Evolutionary conservation across 2,888 invertebrate species (phyloP).

Genomic region (Hirtodrosophila duncani): DNA sequence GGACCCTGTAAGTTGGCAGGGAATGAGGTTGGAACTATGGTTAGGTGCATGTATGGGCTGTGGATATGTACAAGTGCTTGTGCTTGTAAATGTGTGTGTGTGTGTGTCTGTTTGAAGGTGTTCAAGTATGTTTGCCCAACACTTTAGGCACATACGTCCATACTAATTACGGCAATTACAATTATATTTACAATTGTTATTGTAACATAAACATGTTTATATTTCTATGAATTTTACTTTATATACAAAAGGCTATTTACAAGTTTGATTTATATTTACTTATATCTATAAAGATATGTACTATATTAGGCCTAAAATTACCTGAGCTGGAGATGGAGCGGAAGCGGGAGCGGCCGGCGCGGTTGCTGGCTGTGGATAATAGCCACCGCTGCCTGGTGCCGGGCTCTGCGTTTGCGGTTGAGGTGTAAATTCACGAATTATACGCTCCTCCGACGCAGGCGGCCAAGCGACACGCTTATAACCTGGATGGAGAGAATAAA

Average conservation of each 20-base stretch:
- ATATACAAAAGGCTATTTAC: background rate
- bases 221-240: slow-evolving; percentile 11
- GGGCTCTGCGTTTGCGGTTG: slow-evolving; percentile 73
- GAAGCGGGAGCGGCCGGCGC: slow-evolving; percentile 33
- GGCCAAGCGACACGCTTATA: slow-evolving; percentile 93
- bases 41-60: slow-evolving; percentile 28
- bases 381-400: slow-evolving; percentile 56
- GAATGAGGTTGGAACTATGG: too few relatives aligned
- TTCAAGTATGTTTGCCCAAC: slow-evolving; percentile 33
- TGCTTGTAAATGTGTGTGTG: slow-evolving; percentile 7
- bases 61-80: slow-evolving; percentile 1
- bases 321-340: slow-evolving; percentile 64
- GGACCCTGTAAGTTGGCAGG: slow-evolving; percentile 69
- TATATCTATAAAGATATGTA: background rate
- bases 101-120: slow-evolving; percentile 1
- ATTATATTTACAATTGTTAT: slow-evolving; percentile 52
- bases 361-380: slow-evolving; percentile 49
- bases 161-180: slow-evolving; percentile 44
- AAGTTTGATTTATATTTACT: background rate
- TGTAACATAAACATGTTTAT: slow-evolving; percentile 7
- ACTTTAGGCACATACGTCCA: slow-evolving; percentile 44
- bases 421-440: slow-evolving; percentile 80
- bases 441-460: slow-evolving; percentile 85
- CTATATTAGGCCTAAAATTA: too few relatives aligned
- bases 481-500: slow-evolving; percentile 79